Base-by-base conservation (phyloP, 2,888 invertebrate species). In the Conistra vaccinii region DNA sequence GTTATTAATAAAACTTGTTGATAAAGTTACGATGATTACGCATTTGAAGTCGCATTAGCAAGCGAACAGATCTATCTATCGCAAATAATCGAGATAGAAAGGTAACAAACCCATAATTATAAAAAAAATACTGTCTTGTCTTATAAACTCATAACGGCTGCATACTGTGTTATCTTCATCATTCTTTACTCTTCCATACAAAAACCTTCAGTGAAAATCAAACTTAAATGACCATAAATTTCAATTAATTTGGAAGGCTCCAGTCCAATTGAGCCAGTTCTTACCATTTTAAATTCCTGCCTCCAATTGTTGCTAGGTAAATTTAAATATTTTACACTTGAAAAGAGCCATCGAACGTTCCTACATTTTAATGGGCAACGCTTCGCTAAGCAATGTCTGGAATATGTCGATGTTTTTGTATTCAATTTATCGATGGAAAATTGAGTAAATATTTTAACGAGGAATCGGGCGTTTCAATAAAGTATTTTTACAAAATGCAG, bases 321-420 rank as follows among this genome's bases (percentile, higher is more conserved):
- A 95, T 95, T 95, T 93, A 93, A 95, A 95, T 95, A 95, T 95
- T 94, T 95, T 93, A 94, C 92, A 92, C 93, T 93, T 89, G 91
- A 91, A 91, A 90, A 90, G 92, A 90, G 90, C 90, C 89, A 90
- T 89, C 91, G 92, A 94, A 94, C 93, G 93, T 93, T 92, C 89
- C 92, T 94, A 92, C 94, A 89, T 93, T 95, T 95, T 95, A 95
- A 95, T 93, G 93, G 89, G 87, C 70, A 60, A 63, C 72, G 82
- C 67, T 69, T 69, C 66, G 65, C 65, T 82, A 61, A 78, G 76
- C 65, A 78, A 75, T 69, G 82, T 76, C 60, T 78, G 69, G 63
- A 81, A 81, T 73, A 48, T 83, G 72, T 86, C 86, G 86, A 87
- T 86, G 65, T 79, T 80, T 78, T 77, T 69, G 63, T 69, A 76